Evolutionary conservation across 2,113 vertebrate species (phyloP).

Genomic region (Arothron firmamentum): DNA sequence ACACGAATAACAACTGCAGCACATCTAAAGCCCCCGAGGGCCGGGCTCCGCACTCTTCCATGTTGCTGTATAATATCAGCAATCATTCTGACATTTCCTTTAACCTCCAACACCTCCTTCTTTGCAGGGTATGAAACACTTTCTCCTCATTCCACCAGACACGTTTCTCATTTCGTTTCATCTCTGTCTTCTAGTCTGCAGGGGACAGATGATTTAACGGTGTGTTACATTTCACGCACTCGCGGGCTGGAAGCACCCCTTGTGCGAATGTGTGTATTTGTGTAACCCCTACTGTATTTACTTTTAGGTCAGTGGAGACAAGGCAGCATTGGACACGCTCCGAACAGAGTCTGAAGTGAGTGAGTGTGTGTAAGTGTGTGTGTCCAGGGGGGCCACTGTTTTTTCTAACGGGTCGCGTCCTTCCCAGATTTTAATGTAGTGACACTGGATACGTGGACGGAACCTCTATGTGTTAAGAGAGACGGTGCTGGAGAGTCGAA

Average conservation of each 20-base stretch:
- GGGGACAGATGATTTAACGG: constrained; percentile 44
- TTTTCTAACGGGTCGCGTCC: constrained; percentile 69
- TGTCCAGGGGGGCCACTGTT: constrained; percentile 59
- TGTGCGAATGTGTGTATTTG: constrained; percentile 53
- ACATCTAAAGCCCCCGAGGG: neutral
- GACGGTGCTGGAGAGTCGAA: neutral
- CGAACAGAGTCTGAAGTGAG: constrained; percentile 58
- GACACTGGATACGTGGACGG: constrained; percentile 63
- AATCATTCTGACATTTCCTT: neutral
- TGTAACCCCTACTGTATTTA: constrained; percentile 67
- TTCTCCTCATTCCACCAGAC: neutral
- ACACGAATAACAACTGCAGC: neutral
- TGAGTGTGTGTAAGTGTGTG: constrained; percentile 30
- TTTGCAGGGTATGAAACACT: neutral
- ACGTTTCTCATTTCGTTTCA: neutral
- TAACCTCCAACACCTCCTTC: neutral
- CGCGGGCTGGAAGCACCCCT: constrained; percentile 32
- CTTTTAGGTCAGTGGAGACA: constrained; percentile 63
- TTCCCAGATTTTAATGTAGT: constrained; percentile 66
- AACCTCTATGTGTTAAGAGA: constrained; percentile 22
- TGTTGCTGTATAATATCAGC: neutral
- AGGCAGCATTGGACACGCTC: constrained; percentile 50
- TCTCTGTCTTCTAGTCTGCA: constrained; percentile 24
- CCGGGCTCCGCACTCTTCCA: too few species aligned
- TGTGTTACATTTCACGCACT: constrained; percentile 68